Conservation (phyloP, 1,140 invertebrate species). For the Diuraphis noxia region DNA sequence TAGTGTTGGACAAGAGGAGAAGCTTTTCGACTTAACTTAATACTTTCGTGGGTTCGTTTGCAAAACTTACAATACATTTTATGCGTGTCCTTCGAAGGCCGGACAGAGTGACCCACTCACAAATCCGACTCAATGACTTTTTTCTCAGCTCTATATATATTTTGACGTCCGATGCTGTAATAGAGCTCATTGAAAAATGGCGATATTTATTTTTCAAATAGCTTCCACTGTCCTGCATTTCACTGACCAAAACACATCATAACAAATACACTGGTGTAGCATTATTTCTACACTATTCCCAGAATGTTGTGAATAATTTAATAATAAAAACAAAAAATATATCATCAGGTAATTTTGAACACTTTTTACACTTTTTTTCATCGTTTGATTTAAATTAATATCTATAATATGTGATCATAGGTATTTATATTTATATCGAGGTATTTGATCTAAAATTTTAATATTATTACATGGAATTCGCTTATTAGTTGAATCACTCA, state of each 20-base stretch:
- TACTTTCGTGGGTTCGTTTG: slow-evolving; percentile 17
- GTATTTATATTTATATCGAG: too few species aligned
- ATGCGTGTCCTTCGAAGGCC: neutral
- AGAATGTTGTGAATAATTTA: neutral
- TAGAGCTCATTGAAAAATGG: neutral
- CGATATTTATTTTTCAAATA: neutral
- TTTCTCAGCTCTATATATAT: neutral
- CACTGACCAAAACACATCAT: neutral
- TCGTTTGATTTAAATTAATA: neutral
- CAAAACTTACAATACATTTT: neutral
- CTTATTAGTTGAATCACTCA: neutral
- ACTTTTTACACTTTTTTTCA: too few species aligned
- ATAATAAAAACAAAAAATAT: neutral
- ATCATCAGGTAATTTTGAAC: neutral
- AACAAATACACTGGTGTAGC: neutral
- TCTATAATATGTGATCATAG: neutral
- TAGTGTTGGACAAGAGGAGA: neutral
- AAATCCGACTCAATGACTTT: neutral
- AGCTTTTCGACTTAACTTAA: neutral
- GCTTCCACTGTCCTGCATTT: neutral
- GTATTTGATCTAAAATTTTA: neutral
- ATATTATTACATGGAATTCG: neutral
- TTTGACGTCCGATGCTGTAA: neutral
- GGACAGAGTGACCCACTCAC: neutral
- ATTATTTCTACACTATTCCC: neutral